These are phyloP conservation scores for Aurelia aurita complex sp. Pacific DNA, from an alignment of 30 jellyfish, hydroid and myxozoan genomes.

Conservation along the genomic window DNA sequence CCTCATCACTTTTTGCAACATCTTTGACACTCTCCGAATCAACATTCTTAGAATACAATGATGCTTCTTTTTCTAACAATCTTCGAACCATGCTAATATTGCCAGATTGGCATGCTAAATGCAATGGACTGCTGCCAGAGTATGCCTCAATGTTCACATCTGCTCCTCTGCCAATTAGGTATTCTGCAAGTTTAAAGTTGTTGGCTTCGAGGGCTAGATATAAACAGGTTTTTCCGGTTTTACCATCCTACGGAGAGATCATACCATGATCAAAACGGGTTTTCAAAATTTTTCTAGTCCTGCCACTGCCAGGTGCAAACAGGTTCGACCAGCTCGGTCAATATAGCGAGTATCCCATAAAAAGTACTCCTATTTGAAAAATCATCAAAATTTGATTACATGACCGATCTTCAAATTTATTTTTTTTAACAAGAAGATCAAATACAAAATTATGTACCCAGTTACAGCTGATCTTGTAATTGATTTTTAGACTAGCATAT, in stretches of 20 bases:
- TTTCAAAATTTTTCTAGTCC: no score
- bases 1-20: slow-evolving; percentile 57
- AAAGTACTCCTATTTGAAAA: no score
- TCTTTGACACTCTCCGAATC: slow-evolving; percentile 57
- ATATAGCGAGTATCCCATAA: no score
- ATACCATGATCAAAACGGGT: no score
- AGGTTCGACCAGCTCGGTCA: no score
- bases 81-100: slow-evolving; percentile 19
- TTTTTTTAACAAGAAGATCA: no score
- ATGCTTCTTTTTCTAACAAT: slow-evolving; percentile 37
- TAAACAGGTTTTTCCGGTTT: slow-evolving; percentile 47
- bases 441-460: no score
- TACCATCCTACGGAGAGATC: slow-evolving; percentile 1
- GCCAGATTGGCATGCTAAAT: slow-evolving; percentile 51
- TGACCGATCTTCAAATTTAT: no score
- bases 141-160: slow-evolving; percentile 32
- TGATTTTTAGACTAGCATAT: no score
- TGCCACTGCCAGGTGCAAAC: no score
- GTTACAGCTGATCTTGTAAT: no score
- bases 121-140: slow-evolving; percentile 66
- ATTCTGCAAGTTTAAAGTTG: slow-evolving; percentile 20
- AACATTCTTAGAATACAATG: slow-evolving; percentile 38
- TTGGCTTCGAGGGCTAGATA: slow-evolving; percentile 49
- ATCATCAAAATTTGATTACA: no score
- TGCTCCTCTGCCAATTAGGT: slow-evolving; percentile 32